These are phyloP conservation scores for Plecotus auritus DNA, from an alignment of 2,113 vertebrate genomes.

Conservation along the genomic window DNA sequence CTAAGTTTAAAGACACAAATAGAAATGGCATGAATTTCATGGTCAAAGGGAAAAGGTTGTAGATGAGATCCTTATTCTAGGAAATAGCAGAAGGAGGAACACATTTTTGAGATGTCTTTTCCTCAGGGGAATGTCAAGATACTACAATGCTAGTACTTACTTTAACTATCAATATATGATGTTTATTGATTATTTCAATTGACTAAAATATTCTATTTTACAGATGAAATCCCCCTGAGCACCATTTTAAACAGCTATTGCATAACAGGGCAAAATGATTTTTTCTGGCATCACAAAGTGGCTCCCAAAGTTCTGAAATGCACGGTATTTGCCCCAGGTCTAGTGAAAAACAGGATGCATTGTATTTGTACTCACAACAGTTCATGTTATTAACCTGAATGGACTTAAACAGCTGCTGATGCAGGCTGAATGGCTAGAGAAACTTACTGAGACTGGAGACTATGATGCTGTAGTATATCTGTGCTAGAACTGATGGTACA, in stretches of 20 bases:
- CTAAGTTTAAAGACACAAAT: background rate
- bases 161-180: background rate
- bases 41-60: background rate
- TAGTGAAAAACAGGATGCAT: background rate
- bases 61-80: background rate
- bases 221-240: background rate
- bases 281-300: background rate
- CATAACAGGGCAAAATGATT: background rate
- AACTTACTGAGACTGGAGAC: background rate
- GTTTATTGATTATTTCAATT: background rate
- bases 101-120: background rate
- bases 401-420: background rate
- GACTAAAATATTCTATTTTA: background rate
- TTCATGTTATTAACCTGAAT: background rate
- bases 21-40: conserved; percentile 21
- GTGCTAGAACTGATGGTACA: background rate
- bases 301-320: background rate
- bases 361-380: conserved; percentile 4
- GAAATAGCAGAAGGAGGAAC: background rate
- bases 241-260: background rate
- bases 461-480: background rate
- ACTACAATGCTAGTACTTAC: background rate
- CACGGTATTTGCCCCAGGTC: background rate
- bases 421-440: background rate
- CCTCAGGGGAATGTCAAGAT: background rate